A percentile compares a stretch with the other conserved stretches of the same genome.
Evolutionary conservation across 2,113 vertebrate species (phyloP).

Genomic region (Cariama cristata): DNA sequence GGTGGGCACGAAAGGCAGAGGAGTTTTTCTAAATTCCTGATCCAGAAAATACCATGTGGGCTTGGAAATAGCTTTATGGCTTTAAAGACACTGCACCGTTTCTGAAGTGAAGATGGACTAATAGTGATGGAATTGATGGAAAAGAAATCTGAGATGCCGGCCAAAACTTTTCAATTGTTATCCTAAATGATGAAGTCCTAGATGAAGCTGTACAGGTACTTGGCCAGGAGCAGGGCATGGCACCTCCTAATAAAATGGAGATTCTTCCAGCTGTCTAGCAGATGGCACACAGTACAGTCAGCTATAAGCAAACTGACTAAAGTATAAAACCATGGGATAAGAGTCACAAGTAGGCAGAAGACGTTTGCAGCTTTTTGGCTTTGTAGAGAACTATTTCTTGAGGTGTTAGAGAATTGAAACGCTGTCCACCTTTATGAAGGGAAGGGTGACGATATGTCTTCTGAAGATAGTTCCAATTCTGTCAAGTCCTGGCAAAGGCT

Average conservation of each 20-base stretch:
- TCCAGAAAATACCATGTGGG: neutral
- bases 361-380: neutral
- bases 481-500: neutral
- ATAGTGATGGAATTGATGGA: neutral
- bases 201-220: neutral
- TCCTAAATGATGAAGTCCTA: neutral
- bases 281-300: neutral
- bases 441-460: neutral
- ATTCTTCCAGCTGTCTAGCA: conserved; percentile 15
- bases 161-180: neutral
- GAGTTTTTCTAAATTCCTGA: neutral
- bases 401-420: neutral
- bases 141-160: neutral
- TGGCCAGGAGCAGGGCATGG: neutral
- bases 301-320: neutral
- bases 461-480: neutral
- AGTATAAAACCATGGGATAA: neutral
- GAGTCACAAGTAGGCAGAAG: neutral
- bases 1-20: neutral
- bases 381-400: neutral
- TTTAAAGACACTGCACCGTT: neutral
- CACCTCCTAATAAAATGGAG: neutral
- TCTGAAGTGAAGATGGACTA: neutral
- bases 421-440: neutral
- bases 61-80: neutral